These are phyloP conservation scores for Hippocampus zosterae DNA, from an alignment of 2,113 vertebrate species.

Conservation along the genomic window DNA sequence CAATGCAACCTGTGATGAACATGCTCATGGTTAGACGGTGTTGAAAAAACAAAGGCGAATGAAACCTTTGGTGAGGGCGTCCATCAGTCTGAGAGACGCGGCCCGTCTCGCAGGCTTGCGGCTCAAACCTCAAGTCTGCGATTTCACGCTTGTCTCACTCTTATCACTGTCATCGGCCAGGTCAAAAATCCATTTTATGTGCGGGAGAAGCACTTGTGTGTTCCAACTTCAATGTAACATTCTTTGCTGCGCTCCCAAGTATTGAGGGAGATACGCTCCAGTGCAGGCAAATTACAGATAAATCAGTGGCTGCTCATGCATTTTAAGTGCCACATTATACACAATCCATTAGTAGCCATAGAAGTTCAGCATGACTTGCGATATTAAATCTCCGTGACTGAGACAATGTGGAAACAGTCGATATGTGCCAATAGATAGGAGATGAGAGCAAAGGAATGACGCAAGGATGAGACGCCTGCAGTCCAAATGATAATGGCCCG, in stretches of 20 bases:
- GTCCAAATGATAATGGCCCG: conserved; percentile 19
- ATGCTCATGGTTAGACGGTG: conserved; percentile 52
- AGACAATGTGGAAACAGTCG: conserved; percentile 50
- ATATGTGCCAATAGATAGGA: conserved; percentile 44
- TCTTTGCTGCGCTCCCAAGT: conserved; percentile 44
- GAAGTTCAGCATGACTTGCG: conserved; percentile 58
- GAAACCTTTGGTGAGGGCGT: conserved; percentile 48
- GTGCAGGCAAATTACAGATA: conserved; percentile 65
- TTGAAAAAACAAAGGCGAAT: conserved; percentile 48
- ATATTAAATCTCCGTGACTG: conserved; percentile 66
- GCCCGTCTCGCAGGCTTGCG: conserved; percentile 45
- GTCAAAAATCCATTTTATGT: conserved; percentile 27
- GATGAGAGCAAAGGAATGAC: conserved; percentile 29
- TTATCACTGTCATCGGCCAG: conserved; percentile 15
- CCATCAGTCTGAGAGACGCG: conserved; percentile 61
- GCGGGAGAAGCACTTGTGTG: conserved; percentile 5
- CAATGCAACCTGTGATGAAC: conserved; percentile 31
- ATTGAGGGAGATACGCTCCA: conserved; percentile 57
- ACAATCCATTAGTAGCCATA: conserved; percentile 65
- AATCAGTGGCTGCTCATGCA: conserved; percentile 65
- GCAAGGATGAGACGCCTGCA: conserved; percentile 17
- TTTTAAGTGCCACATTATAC: conserved; percentile 71
- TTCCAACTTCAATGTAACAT: conserved; percentile 33
- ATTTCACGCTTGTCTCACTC: conserved; percentile 28
- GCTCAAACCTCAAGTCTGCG: conserved; percentile 33